A percentile compares a stretch with the other conserved stretches of the same genome.
Evolutionary conservation across 2,888 invertebrate species (phyloP).

Genomic region (Actias luna): DNA sequence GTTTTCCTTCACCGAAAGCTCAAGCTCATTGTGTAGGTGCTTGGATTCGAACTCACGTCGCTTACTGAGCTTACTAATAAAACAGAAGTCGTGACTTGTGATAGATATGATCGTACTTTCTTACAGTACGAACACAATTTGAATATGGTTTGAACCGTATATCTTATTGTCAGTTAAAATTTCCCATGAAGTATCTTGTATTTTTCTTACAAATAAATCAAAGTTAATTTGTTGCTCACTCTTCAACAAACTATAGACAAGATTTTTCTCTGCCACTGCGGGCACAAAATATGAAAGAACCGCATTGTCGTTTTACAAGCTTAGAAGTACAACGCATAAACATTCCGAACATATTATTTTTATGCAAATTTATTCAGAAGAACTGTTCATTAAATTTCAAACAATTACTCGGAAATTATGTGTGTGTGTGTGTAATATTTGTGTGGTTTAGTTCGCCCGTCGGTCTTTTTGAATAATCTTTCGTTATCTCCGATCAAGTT

Average conservation of each 20-base stretch:
- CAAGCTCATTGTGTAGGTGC: too few relatives aligned
- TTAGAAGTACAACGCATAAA: constrained; percentile 16
- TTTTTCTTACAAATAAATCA: neutral
- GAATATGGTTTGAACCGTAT: too few relatives aligned
- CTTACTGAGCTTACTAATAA: too few relatives aligned
- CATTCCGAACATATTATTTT: constrained; percentile 18
- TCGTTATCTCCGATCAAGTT: neutral
- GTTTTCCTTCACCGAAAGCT: too few relatives aligned
- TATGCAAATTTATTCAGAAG: constrained; percentile 7
- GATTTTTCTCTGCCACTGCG: constrained; percentile 39
- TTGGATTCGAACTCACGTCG: too few relatives aligned
- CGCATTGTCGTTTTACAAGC: constrained; percentile 22
- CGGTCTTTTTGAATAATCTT: neutral
- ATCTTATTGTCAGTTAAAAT: too few relatives aligned
- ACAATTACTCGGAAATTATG: constrained; percentile 9
- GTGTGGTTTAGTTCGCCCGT: neutral
- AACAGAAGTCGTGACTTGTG: too few relatives aligned
- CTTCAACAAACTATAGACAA: neutral
- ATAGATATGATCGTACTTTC: too few relatives aligned
- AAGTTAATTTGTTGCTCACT: neutral
- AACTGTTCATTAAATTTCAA: neutral
- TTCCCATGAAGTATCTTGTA: neutral
- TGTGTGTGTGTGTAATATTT: neutral
- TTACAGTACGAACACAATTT: too few relatives aligned
- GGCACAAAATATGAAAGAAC: constrained; percentile 27